Conservation (phyloP, 1,140 invertebrate species). For the Caenorhabditis latens region DNA sequence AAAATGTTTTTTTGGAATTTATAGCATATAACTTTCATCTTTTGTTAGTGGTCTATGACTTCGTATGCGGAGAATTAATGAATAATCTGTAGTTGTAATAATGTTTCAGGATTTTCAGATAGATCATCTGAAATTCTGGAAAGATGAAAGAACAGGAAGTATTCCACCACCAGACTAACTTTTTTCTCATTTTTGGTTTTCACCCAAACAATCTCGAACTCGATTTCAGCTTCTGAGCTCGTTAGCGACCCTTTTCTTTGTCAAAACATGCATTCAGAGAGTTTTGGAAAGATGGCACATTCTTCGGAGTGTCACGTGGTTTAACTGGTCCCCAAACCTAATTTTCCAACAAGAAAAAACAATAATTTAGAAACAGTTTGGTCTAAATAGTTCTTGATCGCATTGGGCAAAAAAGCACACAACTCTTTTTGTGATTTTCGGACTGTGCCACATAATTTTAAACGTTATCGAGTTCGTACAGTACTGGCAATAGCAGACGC, state of each 20-base stretch:
- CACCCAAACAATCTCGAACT: conserved; percentile 43
- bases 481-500: too few species aligned
- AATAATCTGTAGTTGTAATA: too few species aligned
- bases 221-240: conserved; percentile 44
- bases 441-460: too few species aligned
- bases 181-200: conserved; percentile 8
- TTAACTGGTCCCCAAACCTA: not conserved
- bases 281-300: conserved; percentile 21
- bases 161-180: not conserved
- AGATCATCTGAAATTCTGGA: not conserved
- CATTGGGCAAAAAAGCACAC: too few species aligned
- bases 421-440: too few species aligned
- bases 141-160: not conserved
- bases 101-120: too few species aligned
- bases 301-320: not conserved
- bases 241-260: conserved; percentile 47
- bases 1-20: conserved; percentile 16
- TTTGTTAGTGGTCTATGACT: not conserved
- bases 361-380: too few species aligned
- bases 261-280: conserved; percentile 26
- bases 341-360: not conserved
- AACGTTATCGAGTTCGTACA: too few species aligned
- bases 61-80: conserved; percentile 4
- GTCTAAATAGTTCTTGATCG: too few species aligned
- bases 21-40: too few species aligned